Evolutionary conservation across 2,888 invertebrate genomes (phyloP), one percentile per base, ranked within the genome.

Genomic region (Nebria brevicollis): DNA sequence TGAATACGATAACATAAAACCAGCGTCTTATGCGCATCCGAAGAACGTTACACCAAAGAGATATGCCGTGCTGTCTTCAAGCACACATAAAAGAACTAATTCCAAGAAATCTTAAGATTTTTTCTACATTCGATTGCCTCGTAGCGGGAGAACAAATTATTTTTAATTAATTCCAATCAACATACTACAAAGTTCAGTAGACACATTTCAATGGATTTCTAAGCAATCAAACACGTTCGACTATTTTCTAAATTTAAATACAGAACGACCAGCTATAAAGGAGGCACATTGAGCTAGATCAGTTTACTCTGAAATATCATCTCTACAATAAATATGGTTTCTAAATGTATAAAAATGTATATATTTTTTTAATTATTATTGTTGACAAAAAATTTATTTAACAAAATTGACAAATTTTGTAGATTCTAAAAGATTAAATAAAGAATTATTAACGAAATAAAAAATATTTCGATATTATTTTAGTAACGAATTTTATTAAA

Each of bases 141-240:
- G 25, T 20, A 15, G 20, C 79, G 42, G 43, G 74, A 72, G 79
- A 79, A 74, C 74, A 76, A 76, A 81, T 81, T 76, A 81, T 81
- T 81, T 81, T 81, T 81, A 81, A 81, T 81, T 81, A 76, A 76
- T 81, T 81, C 75, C 80, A 81, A 81, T 81, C 80, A 81, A 81
- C 75, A 81, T 81, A 81, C 54, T 81, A 68, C 26, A 15, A 70
- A 72, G 54, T 75, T 34, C 80, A 75, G 54, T 64, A 64, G 64
- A 81, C 80, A 81, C 80, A 81, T 81, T 81, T 81, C 42, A 41
- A 72, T 72, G 65, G 68, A 81, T 81, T 81, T 75, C 80, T 64
- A 6, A 43, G n/a, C n/a, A 15, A 43, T 42, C 42, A 75, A 78
- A 73, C 73, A 75, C 42, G 66, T 68, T 25, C 25, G 68, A 72